A percentile compares a stretch with the other conserved stretches of the same genome.
These are phyloP conservation scores for Micropterix aruncella DNA, from an alignment of 2,888 invertebrate genomes.

Conservation along the genomic window DNA sequence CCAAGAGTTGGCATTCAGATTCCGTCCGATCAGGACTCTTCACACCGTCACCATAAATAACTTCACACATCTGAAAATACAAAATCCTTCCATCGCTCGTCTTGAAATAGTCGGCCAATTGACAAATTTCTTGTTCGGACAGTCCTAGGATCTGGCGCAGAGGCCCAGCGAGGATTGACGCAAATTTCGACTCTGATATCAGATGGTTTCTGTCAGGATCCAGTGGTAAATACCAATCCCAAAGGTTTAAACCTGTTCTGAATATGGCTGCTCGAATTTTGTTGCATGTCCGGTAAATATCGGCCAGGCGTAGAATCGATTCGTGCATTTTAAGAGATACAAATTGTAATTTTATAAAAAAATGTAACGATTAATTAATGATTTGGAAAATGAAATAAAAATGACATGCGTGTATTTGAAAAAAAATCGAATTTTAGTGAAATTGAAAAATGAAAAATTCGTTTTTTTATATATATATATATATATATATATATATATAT, in stretches of 20 bases:
- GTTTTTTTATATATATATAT: too few relatives aligned
- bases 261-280: conserved; percentile 66
- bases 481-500: too few relatives aligned
- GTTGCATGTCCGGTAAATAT: conserved; percentile 68
- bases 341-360: not conserved
- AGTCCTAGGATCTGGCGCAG: conserved; percentile 51
- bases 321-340: too few relatives aligned
- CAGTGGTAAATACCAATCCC: conserved; percentile 52
- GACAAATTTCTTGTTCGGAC: conserved; percentile 55
- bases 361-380: too few relatives aligned
- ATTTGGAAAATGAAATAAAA: too few relatives aligned
- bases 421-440: too few relatives aligned
- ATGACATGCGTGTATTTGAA: too few relatives aligned
- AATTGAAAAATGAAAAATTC: too few relatives aligned
- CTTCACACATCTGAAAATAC: conserved; percentile 61
- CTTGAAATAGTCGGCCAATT: conserved; percentile 64
- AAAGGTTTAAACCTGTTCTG: conserved; percentile 55
- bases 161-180: conserved; percentile 52
- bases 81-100: conserved; percentile 65
- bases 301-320: conserved; percentile 39
- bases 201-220: conserved; percentile 54
- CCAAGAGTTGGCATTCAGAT: conserved; percentile 23
- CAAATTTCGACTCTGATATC: conserved; percentile 62
- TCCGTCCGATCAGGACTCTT: conserved; percentile 30
- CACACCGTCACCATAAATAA: conserved; percentile 52